phyloP scores from a whole-genome alignment of 2,888 invertebrate genomes.

The Dasysyrphus albostriatus region DNA sequence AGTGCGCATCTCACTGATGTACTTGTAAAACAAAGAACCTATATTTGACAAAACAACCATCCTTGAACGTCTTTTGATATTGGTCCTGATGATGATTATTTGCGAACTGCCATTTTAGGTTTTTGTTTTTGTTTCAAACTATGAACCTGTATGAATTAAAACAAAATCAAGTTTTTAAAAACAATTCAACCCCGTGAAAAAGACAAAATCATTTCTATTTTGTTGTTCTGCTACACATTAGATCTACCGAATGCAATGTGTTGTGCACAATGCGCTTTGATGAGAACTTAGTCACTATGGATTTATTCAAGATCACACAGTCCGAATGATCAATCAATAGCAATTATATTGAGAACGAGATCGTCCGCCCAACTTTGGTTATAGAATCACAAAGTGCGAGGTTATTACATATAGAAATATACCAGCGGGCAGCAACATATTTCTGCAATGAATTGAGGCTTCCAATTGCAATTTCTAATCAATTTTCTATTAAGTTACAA shows the following conservation, averaged over 20 bases:
- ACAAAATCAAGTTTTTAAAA: neutral
- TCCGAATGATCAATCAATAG: conserved; percentile 67
- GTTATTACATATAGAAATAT: conserved; percentile 45
- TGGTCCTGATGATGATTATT: no score
- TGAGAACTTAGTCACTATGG: conserved; percentile 58
- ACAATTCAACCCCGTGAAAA: neutral
- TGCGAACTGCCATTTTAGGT: neutral
- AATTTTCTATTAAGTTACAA: conserved; percentile 48
- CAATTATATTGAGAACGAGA: conserved; percentile 57
- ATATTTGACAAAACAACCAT: no score
- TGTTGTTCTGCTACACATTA: conserved; percentile 28
- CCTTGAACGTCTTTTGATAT: no score
- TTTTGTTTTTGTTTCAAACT: neutral
- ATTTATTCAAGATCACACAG: conserved; percentile 70
- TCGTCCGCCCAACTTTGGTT: conserved; percentile 69
- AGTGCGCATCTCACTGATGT: no score
- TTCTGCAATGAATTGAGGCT: conserved; percentile 68
- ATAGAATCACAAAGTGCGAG: conserved; percentile 59
- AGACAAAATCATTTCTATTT: conserved; percentile 56
- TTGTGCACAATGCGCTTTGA: neutral
- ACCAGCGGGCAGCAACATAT: conserved; percentile 40
- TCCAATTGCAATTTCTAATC: conserved; percentile 69
- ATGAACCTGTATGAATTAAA: neutral
- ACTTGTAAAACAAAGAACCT: no score
- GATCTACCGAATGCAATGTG: neutral